Evolutionary conservation across 2,797 vertebrate genomes (phyloP).

Genomic region (Enteromius thamalakanensis): DNA sequence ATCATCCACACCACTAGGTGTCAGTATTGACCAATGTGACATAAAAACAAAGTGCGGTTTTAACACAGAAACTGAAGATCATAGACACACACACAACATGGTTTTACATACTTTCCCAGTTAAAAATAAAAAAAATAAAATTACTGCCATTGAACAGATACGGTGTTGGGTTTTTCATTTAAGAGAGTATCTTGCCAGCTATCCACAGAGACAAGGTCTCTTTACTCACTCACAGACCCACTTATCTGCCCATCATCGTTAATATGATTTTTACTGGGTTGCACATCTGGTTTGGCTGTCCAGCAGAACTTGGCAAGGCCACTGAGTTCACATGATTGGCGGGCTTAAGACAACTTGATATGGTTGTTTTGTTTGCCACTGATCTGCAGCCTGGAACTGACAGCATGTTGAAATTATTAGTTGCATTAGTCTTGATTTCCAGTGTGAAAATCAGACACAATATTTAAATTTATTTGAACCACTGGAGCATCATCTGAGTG

Average conservation of each 20-base stretch:
- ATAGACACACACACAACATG: background rate
- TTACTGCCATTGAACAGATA: background rate
- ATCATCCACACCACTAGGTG: background rate
- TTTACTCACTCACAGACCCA: conserved; percentile 15
- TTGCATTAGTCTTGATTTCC: conserved; percentile 12
- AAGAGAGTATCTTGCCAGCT: background rate
- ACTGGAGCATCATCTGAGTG: background rate
- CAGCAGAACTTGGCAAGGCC: conserved; percentile 66
- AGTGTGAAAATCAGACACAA: conserved; percentile 8
- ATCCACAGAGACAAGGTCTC: background rate
- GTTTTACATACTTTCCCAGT: background rate
- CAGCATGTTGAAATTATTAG: conserved; percentile 16
- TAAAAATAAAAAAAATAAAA: background rate
- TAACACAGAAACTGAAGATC: background rate
- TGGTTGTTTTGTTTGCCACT: conserved; percentile 31
- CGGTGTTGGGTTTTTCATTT: background rate
- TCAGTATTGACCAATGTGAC: background rate
- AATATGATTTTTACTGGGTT: conserved; percentile 57
- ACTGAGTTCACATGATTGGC: conserved; percentile 61
- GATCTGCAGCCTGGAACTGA: background rate
- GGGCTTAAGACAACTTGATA: conserved; percentile 26
- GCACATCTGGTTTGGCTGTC: conserved; percentile 69
- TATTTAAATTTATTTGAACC: background rate
- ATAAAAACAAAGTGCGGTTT: background rate
- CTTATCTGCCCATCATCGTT: conserved; percentile 64